Base-by-base conservation (phyloP, 2,113 vertebrate species). In the Tinamus guttatus region DNA sequence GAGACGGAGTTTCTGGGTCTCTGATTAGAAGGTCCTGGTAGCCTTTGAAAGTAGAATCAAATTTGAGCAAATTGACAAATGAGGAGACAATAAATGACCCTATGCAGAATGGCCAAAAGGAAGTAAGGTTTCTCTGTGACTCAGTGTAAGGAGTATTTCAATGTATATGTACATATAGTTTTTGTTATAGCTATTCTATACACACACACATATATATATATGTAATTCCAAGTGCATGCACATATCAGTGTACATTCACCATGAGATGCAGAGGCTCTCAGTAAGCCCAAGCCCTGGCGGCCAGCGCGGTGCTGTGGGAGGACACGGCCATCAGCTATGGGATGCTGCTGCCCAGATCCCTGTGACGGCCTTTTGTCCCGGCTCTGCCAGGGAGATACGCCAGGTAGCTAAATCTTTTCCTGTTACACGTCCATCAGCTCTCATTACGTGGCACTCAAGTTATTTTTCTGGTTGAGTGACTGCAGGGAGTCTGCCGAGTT, bases 371-470 rank as follows among this genome's bases (percentile, higher is more conserved):
- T 30, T 47, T 51, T 56, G 68, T 62, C 56, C 73, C 70, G 56
- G 49, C 36, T 85, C 40, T 45, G 52, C 40, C 79, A 38, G 76
- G 38, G 68, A 86, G 83, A 81, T 70, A 70, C n/a, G 19, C 41
- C 49, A 54, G 77, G 65, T 71, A 94, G 91, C 89, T 88, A 93
- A 92, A 92, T 84, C n/a, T 86, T 88, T 81, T 71, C 47, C 56
- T 90, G 76, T 58, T 82, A 51, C 2, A 8, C 86, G 88, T 86
- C 85, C 86, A 78, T 90, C 83, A 83, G 77, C 41, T 78, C 58
- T 84, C 64, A 59, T 96, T 86, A 82, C 77, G 47, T 5, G n/a
- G 56, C 83, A 94, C 90, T 70, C 65, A 77, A 84, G 69, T 60
- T 89, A 54, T 78, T 96, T 56, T 91, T 87, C 67, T 9, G 6